Evolutionary conservation across 1,140 invertebrate species (phyloP), one percentile per base, ranked within the genome.

Genomic region (Palaemon carinicauda): DNA sequence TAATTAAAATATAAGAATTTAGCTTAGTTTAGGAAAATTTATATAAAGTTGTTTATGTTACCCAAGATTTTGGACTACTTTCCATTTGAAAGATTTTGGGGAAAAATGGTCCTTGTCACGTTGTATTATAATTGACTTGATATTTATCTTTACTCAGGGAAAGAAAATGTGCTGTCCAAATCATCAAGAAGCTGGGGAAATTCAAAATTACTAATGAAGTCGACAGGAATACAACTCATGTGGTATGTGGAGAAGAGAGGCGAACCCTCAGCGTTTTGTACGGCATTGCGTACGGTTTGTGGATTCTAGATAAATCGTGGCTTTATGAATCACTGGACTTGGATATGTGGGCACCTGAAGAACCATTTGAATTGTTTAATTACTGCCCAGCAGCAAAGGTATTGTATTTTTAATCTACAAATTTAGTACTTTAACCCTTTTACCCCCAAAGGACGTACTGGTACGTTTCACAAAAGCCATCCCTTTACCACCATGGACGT

Each of bases 341-440:
- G 52, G 73, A 21, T 4, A n/a, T 33, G 12, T 88, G 87, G 87
- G 82, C 79, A 29, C 87, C 87, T 12, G 87, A 88, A 60, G 87
- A 80, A 65, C 41, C 82, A 5, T 88, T 80, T 65, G 87, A 88
- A 56, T 2, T 86, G 29, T 56, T 69, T 54, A 53, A 29, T 31
- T 73, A 73, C 41, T 50, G 27, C n/a, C 84, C 84, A 21, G 84
- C 33, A 17, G 77, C 84, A 31, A 86, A 86, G 84, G 84, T 86
- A 74, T 52, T 7, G 19, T 52, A 69, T 33, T 82, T n/a, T 21
- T 82, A 21, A 14, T 50, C 3, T 21, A 52, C 12, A n/a, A 14
- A 15, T 21, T 27, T 12, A 7, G 71, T 27, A 29, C 71, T 9
- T 41, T 41, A 41, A 4, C 33, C 3, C 3, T 41, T 9, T 4